phyloP scores from a whole-genome alignment of 2,888 invertebrate species.

The Epistrophe eligans region DNA sequence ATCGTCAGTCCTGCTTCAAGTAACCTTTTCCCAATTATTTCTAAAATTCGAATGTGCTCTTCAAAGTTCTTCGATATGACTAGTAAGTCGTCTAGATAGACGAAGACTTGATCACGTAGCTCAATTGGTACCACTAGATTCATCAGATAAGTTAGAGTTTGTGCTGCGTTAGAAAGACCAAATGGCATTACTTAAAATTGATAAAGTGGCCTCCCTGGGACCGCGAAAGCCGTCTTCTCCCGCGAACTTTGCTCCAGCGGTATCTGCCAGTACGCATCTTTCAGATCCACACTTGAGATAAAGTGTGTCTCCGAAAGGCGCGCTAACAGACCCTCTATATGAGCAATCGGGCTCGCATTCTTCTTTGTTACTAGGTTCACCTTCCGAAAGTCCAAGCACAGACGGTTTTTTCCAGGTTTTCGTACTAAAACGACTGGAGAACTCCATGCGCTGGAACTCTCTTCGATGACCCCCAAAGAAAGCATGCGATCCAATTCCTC shows the following conservation, averaged over 20 bases:
- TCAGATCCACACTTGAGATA: constrained; percentile 16
- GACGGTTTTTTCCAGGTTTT: constrained; percentile 4
- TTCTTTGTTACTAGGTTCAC: constrained; percentile 17
- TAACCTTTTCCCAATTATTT: too few species aligned
- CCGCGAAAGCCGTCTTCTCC: constrained; percentile 1
- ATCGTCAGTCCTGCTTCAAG: constrained; percentile 33
- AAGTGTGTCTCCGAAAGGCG: constrained; percentile 16
- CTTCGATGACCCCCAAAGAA: constrained; percentile 77
- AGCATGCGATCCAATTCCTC: constrained; percentile 79
- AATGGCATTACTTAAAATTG: constrained; percentile 8
- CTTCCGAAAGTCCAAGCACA: constrained; percentile 12
- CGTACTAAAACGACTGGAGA: constrained; percentile 74
- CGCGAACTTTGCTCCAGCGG: constrained; percentile 2
- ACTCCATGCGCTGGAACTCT: constrained; percentile 78
- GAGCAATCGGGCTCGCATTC: constrained; percentile 12
- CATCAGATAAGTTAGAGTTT: not conserved
- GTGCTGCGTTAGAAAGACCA: not conserved
- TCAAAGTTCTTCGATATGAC: constrained; percentile 1
- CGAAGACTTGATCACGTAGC: not conserved
- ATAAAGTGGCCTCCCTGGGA: not conserved
- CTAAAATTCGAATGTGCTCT: not conserved
- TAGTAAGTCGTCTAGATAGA: constrained; percentile 16
- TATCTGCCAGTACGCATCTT: constrained; percentile 22
- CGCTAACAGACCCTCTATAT: constrained; percentile 13
- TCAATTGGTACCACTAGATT: not conserved